phyloP scores from a whole-genome alignment of 2,113 vertebrate genomes.

The Petromus typicus region DNA sequence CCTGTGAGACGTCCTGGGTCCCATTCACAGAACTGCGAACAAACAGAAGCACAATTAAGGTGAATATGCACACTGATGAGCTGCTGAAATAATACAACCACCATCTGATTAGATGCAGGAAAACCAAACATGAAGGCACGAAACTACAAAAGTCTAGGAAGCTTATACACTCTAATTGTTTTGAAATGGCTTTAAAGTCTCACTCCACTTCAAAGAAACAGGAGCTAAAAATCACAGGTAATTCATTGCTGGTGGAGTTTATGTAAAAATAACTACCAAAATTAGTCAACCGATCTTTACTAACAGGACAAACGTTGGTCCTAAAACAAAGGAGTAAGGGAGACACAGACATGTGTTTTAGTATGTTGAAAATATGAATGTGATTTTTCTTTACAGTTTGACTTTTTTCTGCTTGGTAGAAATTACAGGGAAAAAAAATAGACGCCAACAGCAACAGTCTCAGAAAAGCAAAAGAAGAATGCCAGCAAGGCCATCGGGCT shows the following conservation, averaged over 20 bases:
- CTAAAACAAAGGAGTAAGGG: constrained; percentile 26
- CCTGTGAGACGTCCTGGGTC: background rate
- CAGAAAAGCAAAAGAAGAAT: constrained; percentile 1
- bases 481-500: background rate
- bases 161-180: background rate
- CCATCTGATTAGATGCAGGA: background rate
- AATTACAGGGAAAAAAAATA: background rate
- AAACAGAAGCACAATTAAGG: constrained; percentile 13
- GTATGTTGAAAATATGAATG: constrained; percentile 24
- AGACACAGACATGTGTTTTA: background rate
- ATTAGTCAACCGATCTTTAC: constrained; percentile 1
- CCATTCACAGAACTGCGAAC: background rate
- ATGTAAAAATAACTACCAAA: background rate
- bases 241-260: background rate
- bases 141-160: background rate
- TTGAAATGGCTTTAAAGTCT: background rate
- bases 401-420: constrained; percentile 7
- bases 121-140: background rate
- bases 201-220: background rate
- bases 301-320: background rate
- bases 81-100: background rate
- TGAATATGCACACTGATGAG: background rate
- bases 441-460: background rate
- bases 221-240: background rate
- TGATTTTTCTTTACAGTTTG: background rate